A percentile compares a stretch with the other conserved stretches of the same genome.
phyloP scores from a whole-genome alignment of 2,797 vertebrate genomes.

The Arrhamphus sclerolepis region DNA sequence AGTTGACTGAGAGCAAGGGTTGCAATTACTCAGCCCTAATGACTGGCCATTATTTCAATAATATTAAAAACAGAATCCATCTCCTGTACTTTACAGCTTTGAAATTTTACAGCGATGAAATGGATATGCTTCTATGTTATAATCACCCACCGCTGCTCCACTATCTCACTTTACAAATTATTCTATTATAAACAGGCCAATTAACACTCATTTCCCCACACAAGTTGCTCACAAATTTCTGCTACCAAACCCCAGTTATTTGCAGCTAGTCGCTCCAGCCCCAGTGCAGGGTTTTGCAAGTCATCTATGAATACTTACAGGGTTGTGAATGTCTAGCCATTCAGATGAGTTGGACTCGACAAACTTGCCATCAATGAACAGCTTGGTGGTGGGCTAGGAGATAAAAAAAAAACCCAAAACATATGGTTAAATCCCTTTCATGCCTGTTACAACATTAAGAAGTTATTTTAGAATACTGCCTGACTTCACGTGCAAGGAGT shows the following conservation, averaged over 20 bases:
- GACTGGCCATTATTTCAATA: slow-evolving; percentile 26
- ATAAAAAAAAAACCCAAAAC: slow-evolving; percentile 35
- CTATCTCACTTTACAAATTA: slow-evolving; percentile 23
- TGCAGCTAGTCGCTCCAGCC: background rate
- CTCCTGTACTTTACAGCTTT: slow-evolving; percentile 27
- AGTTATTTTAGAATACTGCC: no score
- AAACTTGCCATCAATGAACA: slow-evolving; percentile 98
- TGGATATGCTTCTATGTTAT: slow-evolving; percentile 21
- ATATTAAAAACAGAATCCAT: slow-evolving; percentile 39
- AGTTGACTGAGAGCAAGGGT: slow-evolving; percentile 29
- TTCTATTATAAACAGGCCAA: slow-evolving; percentile 1
- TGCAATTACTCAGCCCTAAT: slow-evolving; percentile 17
- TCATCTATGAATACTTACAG: slow-evolving; percentile 82
- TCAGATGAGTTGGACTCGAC: slow-evolving; percentile 92
- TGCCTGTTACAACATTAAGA: slow-evolving; percentile 16
- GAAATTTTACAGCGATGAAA: slow-evolving; percentile 14
- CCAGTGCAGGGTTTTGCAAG: no score
- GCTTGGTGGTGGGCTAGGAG: slow-evolving; percentile 91
- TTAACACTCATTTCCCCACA: slow-evolving; percentile 14
- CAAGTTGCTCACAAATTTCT: background rate
- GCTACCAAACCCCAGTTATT: slow-evolving; percentile 6
- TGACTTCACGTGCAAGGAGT: background rate
- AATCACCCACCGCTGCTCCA: slow-evolving; percentile 16
- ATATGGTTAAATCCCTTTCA: slow-evolving; percentile 32
- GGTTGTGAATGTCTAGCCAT: slow-evolving; percentile 97